These are phyloP conservation scores for Hyposoter didymator DNA, from an alignment of 2,888 invertebrate genomes.

Conservation along the genomic window DNA sequence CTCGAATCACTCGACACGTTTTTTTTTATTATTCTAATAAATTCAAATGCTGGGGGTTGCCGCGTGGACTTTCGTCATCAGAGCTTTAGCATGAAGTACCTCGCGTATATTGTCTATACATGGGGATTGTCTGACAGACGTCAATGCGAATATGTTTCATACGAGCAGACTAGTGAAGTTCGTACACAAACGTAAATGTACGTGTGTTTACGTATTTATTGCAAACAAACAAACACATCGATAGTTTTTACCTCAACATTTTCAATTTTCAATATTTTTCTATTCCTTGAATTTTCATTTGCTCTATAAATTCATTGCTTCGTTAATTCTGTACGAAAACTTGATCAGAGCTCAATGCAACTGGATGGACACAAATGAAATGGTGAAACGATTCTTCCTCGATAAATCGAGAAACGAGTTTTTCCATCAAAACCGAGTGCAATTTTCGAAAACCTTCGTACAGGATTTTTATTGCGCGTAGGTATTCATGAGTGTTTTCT, in stretches of 20 bases:
- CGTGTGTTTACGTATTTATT: background rate
- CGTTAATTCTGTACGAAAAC: background rate
- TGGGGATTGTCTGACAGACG: constrained; percentile 20
- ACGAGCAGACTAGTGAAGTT: background rate
- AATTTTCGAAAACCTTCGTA: background rate
- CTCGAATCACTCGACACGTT: background rate
- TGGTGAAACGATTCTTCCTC: background rate
- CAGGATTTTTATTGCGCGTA: background rate
- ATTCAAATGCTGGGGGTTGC: background rate
- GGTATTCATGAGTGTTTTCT: background rate
- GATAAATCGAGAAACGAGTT: background rate
- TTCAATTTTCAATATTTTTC: background rate
- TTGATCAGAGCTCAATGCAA: background rate
- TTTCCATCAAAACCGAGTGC: background rate
- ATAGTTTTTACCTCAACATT: background rate
- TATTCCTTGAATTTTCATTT: background rate
- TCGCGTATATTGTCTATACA: background rate
- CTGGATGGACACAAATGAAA: background rate
- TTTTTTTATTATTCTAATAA: background rate
- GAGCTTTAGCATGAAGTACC: background rate
- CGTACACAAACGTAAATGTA: constrained; percentile 3
- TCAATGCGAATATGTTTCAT: constrained; percentile 11
- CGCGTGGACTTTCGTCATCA: background rate
- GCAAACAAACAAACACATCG: background rate
- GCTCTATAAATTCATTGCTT: background rate